Conservation (phyloP, 30 jellyfish, hydroid and myxozoan species). For the Mastigias papua region DNA sequence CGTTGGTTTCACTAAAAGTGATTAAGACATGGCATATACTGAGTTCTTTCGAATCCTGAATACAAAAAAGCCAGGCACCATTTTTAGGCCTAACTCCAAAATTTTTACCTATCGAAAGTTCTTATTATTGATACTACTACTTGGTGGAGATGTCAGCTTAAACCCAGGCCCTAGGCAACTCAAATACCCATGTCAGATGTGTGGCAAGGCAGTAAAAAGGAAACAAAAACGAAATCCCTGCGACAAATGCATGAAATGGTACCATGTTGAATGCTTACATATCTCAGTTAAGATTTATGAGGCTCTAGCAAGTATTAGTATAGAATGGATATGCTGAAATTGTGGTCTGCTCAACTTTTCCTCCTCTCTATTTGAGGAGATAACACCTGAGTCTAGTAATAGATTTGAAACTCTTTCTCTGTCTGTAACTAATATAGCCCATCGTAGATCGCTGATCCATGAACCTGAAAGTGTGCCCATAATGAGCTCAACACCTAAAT, state of each 20-base stretch:
- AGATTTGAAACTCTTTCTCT: neutral
- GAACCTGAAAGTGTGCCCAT: neutral
- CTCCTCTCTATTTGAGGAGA: neutral
- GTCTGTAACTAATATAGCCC: neutral
- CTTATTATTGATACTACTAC: conserved; percentile 13
- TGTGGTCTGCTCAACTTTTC: conserved; percentile 54
- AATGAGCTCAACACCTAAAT: neutral
- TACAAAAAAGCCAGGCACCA: no score
- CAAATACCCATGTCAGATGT: conserved; percentile 17
- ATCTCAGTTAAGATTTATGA: conserved; percentile 49
- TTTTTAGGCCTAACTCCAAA: no score
- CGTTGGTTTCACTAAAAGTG: no score
- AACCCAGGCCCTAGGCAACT: conserved; percentile 51
- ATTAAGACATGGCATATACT: no score
- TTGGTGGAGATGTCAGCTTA: conserved; percentile 35
- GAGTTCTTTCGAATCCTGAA: no score
- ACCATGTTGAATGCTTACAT: conserved; percentile 31
- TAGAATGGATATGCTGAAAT: conserved; percentile 39
- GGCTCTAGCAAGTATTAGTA: conserved; percentile 6
- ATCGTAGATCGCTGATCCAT: neutral
- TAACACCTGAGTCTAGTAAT: conserved; percentile 12
- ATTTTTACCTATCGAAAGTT: no score
- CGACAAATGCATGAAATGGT: conserved; percentile 29
- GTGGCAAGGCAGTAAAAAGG: conserved; percentile 35
- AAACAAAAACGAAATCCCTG: neutral